Evolutionary conservation across 2,888 invertebrate species (phyloP).

Genomic region (Blomia tropicalis): DNA sequence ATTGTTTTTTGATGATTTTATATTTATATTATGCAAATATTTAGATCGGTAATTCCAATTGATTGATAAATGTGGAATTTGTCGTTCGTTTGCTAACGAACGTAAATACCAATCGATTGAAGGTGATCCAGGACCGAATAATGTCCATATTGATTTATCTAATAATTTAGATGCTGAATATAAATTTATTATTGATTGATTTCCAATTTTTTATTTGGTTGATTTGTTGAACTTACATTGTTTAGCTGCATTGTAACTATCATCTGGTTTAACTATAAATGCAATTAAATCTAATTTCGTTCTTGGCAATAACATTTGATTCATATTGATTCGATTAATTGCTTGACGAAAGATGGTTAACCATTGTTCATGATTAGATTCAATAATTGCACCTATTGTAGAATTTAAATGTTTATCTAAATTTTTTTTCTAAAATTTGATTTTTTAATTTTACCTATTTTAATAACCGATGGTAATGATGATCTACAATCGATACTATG

Average conservation of each 20-base stretch:
- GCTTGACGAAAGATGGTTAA: constrained; percentile 81
- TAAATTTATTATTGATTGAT: background rate
- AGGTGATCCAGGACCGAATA: constrained; percentile 62
- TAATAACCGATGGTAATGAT: constrained; percentile 1
- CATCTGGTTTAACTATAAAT: constrained; percentile 70
- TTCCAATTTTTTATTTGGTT: background rate
- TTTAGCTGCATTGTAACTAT: constrained; percentile 84
- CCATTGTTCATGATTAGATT: constrained; percentile 28
- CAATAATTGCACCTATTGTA: constrained; percentile 23
- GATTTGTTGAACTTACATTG: constrained; percentile 30
- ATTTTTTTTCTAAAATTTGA: no score
- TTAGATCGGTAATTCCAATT: constrained; percentile 53
- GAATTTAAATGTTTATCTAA: no score
- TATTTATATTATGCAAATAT: background rate
- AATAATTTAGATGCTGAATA: constrained; percentile 66
- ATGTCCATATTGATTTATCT: constrained; percentile 55
- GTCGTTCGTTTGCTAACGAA: constrained; percentile 61
- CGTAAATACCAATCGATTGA: constrained; percentile 57
- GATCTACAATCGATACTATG: no score
- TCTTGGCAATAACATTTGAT: constrained; percentile 54
- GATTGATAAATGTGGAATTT: constrained; percentile 68
- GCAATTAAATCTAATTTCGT: constrained; percentile 71
- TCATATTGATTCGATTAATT: constrained; percentile 71
- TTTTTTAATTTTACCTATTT: constrained; percentile 21
- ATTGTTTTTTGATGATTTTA: background rate